A percentile compares a stretch with the other conserved stretches of the same genome.
These are phyloP conservation scores for Monodelphis domestica DNA, from an alignment of 2,797 vertebrate genomes.

Conservation along the genomic window DNA sequence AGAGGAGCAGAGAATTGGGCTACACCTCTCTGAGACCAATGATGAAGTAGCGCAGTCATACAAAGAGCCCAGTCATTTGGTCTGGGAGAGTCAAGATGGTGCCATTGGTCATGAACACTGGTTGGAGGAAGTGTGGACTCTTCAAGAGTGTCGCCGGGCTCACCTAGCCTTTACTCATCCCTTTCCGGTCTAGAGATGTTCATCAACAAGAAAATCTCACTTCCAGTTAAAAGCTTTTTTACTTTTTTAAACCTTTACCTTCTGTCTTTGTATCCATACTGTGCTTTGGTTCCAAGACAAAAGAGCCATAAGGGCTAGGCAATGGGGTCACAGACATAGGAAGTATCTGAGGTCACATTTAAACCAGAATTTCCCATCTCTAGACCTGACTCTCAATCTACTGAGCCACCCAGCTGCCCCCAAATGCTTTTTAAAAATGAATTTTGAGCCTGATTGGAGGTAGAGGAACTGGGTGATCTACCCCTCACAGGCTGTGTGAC, in stretches of 20 bases:
- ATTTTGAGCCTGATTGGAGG: neutral
- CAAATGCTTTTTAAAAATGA: too few species aligned
- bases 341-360: too few species aligned
- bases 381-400: too few species aligned
- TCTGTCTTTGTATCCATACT: too few species aligned
- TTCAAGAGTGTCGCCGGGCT: too few species aligned
- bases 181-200: neutral
- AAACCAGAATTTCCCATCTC: too few species aligned
- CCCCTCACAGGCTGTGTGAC: too few species aligned
- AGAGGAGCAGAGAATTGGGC: neutral
- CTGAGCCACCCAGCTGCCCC: too few species aligned
- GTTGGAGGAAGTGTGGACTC: neutral
- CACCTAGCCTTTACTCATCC: neutral
- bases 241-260: too few species aligned
- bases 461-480: neutral
- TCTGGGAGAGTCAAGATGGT: neutral
- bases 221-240: neutral
- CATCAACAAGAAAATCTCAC: neutral
- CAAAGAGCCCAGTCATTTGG: neutral
- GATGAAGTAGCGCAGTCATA: neutral
- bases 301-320: too few species aligned
- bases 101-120: neutral
- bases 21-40: neutral
- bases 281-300: too few species aligned
- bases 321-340: too few species aligned